Evolutionary conservation across 2,797 vertebrate genomes (phyloP), one percentile per base, ranked within the genome.

Genomic region (Tamandua tetradactyla): DNA sequence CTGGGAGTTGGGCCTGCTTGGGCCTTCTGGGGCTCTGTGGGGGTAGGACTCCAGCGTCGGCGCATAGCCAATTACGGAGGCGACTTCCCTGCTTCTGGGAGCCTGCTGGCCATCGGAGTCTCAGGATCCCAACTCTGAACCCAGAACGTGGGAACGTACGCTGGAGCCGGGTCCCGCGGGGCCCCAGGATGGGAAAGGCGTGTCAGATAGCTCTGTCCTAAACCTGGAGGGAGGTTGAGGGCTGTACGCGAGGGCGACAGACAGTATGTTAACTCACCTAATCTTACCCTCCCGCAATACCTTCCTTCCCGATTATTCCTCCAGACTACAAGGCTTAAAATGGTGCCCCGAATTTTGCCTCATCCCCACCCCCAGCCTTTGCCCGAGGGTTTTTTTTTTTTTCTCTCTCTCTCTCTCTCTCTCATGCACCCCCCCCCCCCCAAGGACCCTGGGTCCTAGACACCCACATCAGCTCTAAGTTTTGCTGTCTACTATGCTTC

Each of bases 151-250:
- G 42, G 82, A 83, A 88, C 42, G 42, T 87, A 82, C 18, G 32
- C 90, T n/a, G 5, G 1, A 88, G 82, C 15, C 15, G 91, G 92
- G 87, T 91, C 89, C 79, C 59, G 1, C 13, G 91, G 84, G 87
- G 75, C 40, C 32, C 69, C 74, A 25, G 44, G 35, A 37, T 32
- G 37, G 89, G 66, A 95, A 94, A 94, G 93, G 93, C 71, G 90
- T 92, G 95, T 96, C 95, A 81, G 87, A 85, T 7, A 78, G 79
- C 64, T 84, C 23, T 11, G 69, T 44, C 61, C 72, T 30, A 49
- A 93, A 57, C 68, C 27, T 3, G 37, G 86, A 94, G 47, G 61
- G 79, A 68, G 75, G 86, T 22, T 30, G 37, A 52, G 57, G 68
- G 57, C 52, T 35, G 40, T 1, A 71, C 22, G 57, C 87, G 52